These are phyloP conservation scores for Matsumyia berberina DNA, from an alignment of 2,888 invertebrate species.

Conservation along the genomic window DNA sequence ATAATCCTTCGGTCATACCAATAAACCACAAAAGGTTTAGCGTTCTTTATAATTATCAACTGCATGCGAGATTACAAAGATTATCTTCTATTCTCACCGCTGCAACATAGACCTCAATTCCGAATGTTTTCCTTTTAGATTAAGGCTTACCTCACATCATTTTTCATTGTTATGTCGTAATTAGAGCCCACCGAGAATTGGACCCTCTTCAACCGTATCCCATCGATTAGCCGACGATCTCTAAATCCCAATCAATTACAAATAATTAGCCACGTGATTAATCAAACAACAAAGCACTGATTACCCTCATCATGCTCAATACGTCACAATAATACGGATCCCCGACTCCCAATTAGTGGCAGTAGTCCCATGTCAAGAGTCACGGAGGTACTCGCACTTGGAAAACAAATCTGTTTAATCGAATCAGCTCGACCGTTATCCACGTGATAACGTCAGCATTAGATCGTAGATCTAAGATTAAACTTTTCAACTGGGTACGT, in stretches of 20 bases:
- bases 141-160: slow-evolving; percentile 33
- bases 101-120: neutral
- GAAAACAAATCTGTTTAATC: slow-evolving; percentile 45
- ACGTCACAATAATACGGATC: slow-evolving; percentile 13
- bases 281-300: slow-evolving; percentile 62
- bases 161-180: slow-evolving; percentile 56
- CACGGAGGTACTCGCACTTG: slow-evolving; percentile 2
- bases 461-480: slow-evolving; percentile 45
- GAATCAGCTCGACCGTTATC: slow-evolving; percentile 50
- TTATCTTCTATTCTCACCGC: neutral
- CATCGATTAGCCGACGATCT: slow-evolving; percentile 17
- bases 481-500: slow-evolving; percentile 28
- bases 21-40: neutral
- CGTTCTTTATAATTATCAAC: neutral
- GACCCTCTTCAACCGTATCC: neutral
- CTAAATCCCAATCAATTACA: slow-evolving; percentile 39
- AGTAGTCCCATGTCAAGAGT: slow-evolving; percentile 23
- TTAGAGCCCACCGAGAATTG: slow-evolving; percentile 38
- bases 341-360: slow-evolving; percentile 3
- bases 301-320: slow-evolving; percentile 59
- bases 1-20: neutral
- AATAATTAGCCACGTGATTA: slow-evolving; percentile 61
- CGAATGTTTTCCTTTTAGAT: neutral
- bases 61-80: neutral
- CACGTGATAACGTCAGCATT: slow-evolving; percentile 51